Percentiles rank a stretch among this genome's conserved stretches.
Conservation (phyloP, 2,888 invertebrate genomes). For the Aricia artaxerxes region DNA sequence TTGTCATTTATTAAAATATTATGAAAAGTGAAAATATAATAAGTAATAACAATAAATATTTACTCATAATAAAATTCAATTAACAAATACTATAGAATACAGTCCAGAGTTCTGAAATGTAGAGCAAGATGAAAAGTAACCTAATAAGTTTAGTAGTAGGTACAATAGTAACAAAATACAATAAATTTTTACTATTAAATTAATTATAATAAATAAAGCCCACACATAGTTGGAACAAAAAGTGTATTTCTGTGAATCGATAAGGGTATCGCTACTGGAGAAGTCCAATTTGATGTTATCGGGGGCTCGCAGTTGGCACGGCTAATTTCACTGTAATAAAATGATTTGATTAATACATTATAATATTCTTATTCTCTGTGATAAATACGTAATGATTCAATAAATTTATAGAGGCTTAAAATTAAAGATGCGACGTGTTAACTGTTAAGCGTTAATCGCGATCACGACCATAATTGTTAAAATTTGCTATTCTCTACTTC, state of each 20-base stretch:
- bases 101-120: not conserved
- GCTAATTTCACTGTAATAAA: not conserved
- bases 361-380: no score
- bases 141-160: not conserved
- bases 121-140: not conserved
- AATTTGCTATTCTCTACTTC: no score
- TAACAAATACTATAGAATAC: no score
- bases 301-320: slow-evolving; percentile 33
- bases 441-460: no score
- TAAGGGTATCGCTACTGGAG: slow-evolving; percentile 54
- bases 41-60: no score
- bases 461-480: no score
- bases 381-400: no score
- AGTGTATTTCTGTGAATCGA: slow-evolving; percentile 48
- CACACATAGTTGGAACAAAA: slow-evolving; percentile 18
- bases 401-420: no score
- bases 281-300: slow-evolving; percentile 47
- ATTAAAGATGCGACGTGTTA: no score
- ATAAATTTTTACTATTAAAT: not conserved
- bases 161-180: not conserved
- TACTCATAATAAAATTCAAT: not conserved
- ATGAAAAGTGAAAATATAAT: no score
- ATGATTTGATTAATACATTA: no score
- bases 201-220: not conserved
- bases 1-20: no score